Conservation (phyloP, 2,888 invertebrate species). For the Nesidiocoris tenuis region DNA sequence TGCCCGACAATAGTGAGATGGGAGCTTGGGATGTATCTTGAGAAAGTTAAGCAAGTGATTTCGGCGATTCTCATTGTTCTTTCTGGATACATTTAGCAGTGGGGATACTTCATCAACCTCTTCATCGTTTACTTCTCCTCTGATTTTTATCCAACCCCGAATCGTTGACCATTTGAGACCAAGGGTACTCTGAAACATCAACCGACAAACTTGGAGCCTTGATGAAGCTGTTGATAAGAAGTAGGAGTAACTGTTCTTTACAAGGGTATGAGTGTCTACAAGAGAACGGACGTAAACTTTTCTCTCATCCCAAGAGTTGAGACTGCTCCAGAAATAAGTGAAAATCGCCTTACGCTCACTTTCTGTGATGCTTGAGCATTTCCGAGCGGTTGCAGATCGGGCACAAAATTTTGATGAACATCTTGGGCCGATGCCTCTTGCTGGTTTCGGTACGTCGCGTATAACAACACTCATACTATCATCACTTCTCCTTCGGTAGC, state of each 20-base stretch:
- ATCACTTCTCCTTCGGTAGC: background rate
- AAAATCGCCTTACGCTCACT: too few species aligned
- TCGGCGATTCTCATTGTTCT: background rate
- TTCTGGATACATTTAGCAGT: background rate
- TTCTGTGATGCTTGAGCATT: too few species aligned
- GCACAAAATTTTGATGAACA: constrained; percentile 6
- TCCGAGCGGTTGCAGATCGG: background rate
- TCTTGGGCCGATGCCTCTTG: background rate
- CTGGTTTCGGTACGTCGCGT: constrained; percentile 8
- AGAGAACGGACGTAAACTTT: background rate
- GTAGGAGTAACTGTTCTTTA: constrained; percentile 3
- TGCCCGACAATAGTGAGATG: constrained; percentile 15
- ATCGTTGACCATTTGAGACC: constrained; percentile 14
- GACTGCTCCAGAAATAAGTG: too few species aligned
- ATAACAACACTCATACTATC: background rate
- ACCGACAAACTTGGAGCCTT: background rate
- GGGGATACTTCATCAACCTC: background rate
- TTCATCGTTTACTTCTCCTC: background rate
- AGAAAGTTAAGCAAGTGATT: background rate
- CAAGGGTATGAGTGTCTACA: background rate
- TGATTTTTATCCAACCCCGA: background rate
- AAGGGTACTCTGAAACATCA: constrained; percentile 4
- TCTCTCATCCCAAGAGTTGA: background rate
- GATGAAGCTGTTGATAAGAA: background rate
- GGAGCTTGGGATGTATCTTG: constrained; percentile 6